A percentile compares a stretch with the other conserved stretches of the same genome.
These are phyloP conservation scores for Salarias fasciatus DNA, from an alignment of 2,797 vertebrate species.

Conservation along the genomic window DNA sequence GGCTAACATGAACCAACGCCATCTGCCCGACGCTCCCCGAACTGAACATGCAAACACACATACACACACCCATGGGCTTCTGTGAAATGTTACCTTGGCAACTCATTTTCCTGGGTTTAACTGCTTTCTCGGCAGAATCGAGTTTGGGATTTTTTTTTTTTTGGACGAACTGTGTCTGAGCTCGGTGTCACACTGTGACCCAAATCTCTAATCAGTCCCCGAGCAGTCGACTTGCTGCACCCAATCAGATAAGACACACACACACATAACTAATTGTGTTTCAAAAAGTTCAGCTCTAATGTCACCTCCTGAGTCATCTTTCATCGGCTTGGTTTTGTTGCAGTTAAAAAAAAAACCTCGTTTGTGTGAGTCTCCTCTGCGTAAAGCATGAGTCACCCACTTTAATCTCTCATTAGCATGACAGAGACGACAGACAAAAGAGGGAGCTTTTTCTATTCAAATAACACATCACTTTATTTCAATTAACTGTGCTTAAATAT, in stretches of 20 bases:
- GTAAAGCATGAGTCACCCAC: conserved; percentile 55
- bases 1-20: conserved; percentile 29
- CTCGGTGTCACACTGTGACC: conserved; percentile 26
- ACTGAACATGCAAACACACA: conserved; percentile 19
- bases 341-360: conserved; percentile 2
- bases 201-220: conserved; percentile 25
- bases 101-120: conserved; percentile 34
- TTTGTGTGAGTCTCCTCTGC: conserved; percentile 40
- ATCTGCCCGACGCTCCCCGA: conserved; percentile 46
- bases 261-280: conserved; percentile 17
- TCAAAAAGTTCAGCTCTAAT: conserved; percentile 44
- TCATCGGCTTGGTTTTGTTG: conserved; percentile 30
- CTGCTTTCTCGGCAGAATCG: background rate
- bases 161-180: background rate
- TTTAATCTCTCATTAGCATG: conserved; percentile 18
- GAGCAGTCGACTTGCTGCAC: no score
- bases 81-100: conserved; percentile 55
- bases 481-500: conserved; percentile 41
- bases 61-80: conserved; percentile 5
- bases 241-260: background rate
- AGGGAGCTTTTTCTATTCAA: background rate
- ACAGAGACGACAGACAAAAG: conserved; percentile 24
- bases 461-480: conserved; percentile 64
- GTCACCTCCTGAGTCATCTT: conserved; percentile 63
- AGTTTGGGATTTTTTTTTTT: conserved; percentile 7